These are phyloP conservation scores for Tiliacea aurago DNA, from an alignment of 2,888 invertebrate species.

Conservation along the genomic window DNA sequence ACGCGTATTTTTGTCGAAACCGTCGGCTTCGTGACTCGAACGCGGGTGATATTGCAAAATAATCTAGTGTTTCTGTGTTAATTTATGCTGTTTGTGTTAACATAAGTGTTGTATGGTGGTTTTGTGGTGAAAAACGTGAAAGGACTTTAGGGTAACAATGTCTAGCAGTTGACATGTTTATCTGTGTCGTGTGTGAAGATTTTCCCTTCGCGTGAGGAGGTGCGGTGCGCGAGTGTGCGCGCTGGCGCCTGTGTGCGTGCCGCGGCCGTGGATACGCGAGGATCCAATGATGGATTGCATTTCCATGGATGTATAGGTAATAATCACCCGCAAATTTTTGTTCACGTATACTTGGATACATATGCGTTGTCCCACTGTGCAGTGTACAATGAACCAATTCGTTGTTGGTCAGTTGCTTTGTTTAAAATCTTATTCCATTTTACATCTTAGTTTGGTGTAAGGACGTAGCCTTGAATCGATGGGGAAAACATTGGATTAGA, in stretches of 20 bases:
- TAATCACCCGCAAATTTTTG: slow-evolving; percentile 80
- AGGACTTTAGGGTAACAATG: slow-evolving; percentile 90
- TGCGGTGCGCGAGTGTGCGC: slow-evolving; percentile 86
- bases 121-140: slow-evolving; percentile 88
- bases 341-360: slow-evolving; percentile 75
- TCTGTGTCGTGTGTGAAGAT: slow-evolving; percentile 91
- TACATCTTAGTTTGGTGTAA: slow-evolving; percentile 73
- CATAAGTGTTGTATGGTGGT: slow-evolving; percentile 84
- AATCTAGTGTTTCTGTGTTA: slow-evolving; percentile 87
- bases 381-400: slow-evolving; percentile 66
- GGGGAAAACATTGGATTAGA: slow-evolving; percentile 73
- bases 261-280: slow-evolving; percentile 83
- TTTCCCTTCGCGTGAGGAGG: slow-evolving; percentile 91
- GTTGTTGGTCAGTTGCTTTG: slow-evolving; percentile 74
- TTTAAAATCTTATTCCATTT: slow-evolving; percentile 71
- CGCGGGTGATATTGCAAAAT: slow-evolving; percentile 88
- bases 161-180: slow-evolving; percentile 91
- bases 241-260: slow-evolving; percentile 83
- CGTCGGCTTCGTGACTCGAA: slow-evolving; percentile 87
- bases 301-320: slow-evolving; percentile 90
- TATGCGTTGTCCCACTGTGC: slow-evolving; percentile 72
- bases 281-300: slow-evolving; percentile 90
- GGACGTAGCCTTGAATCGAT: slow-evolving; percentile 80
- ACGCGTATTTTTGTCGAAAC: slow-evolving; percentile 89
- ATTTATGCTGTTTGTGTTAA: slow-evolving; percentile 86